A percentile compares a stretch with the other conserved stretches of the same genome.
These are phyloP conservation scores for Eupeodes latifasciatus DNA, from an alignment of 2,888 invertebrate species.

Conservation along the genomic window DNA sequence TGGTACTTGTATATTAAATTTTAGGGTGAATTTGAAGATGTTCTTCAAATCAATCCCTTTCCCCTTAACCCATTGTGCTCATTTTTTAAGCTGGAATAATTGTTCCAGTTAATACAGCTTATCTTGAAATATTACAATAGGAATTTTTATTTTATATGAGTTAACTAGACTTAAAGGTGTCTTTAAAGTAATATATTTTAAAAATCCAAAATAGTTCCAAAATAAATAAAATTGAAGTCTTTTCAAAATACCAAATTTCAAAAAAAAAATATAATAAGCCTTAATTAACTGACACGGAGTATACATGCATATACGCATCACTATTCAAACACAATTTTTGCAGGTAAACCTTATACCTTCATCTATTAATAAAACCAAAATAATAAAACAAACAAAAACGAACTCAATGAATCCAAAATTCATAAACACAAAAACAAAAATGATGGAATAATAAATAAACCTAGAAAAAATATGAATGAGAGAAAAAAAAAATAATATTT, in stretches of 20 bases:
- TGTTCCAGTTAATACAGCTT: constrained; percentile 53
- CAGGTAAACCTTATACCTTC: neutral
- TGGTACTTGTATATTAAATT: neutral
- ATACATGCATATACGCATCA: neutral
- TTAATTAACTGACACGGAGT: neutral
- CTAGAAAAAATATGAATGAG: constrained; percentile 44
- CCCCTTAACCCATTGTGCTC: constrained; percentile 17
- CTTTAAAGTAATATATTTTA: no score
- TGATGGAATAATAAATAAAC: constrained; percentile 66
- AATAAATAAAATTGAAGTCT: no score
- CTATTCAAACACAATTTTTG: neutral
- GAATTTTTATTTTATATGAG: constrained; percentile 16
- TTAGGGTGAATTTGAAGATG: constrained; percentile 59
- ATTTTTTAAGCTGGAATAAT: constrained; percentile 57
- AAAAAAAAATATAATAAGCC: neutral
- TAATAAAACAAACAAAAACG: neutral
- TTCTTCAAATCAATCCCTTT: neutral
- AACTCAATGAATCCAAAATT: constrained; percentile 39
- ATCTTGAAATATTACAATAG: constrained; percentile 58
- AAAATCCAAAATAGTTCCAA: no score
- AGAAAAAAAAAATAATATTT: constrained; percentile 28
- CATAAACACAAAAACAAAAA: constrained; percentile 34
- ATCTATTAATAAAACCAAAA: neutral
- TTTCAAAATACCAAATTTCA: no score
- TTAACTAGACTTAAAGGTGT: no score